Conservation (phyloP, 2,888 invertebrate genomes). For the Harmothoe impar region DNA sequence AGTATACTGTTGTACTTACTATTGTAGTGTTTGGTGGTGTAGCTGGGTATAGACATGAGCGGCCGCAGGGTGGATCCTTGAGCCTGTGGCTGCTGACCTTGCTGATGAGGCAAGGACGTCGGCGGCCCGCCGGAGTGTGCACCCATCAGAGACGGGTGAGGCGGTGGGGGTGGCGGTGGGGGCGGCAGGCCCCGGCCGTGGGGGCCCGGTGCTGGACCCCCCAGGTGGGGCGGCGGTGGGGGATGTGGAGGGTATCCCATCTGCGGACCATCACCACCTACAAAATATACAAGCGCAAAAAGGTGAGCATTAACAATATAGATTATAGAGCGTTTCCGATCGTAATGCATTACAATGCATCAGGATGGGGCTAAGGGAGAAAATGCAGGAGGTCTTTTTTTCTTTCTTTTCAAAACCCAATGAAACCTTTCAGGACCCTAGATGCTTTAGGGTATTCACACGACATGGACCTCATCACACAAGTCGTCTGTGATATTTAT, state of each 20-base stretch:
- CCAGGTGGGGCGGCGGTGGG: not conserved
- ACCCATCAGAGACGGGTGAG: not conserved
- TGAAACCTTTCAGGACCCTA: no score
- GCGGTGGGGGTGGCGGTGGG: constrained; percentile 26
- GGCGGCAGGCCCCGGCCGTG: not conserved
- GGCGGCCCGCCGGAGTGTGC: not conserved
- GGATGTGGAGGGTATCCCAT: not conserved
- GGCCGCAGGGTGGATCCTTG: not conserved
- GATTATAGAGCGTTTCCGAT: no score
- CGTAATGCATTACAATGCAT: no score
- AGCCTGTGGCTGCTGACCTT: not conserved
- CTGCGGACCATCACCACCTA: constrained; percentile 8
- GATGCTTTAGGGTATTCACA: no score
- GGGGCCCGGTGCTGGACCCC: not conserved
- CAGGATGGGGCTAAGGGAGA: no score
- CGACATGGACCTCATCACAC: no score
- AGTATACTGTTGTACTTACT: constrained; percentile 16
- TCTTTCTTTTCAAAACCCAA: no score
- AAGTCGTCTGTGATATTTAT: no score
- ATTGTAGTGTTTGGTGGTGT: constrained; percentile 53
- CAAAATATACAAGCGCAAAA: not conserved
- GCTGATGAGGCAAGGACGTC: not conserved
- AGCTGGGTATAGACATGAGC: constrained; percentile 43
- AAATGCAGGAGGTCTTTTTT: no score
- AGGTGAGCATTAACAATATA: not conserved